phyloP scores from a whole-genome alignment of 2,797 vertebrate genomes.

The Peromyscus attwateri region DNA sequence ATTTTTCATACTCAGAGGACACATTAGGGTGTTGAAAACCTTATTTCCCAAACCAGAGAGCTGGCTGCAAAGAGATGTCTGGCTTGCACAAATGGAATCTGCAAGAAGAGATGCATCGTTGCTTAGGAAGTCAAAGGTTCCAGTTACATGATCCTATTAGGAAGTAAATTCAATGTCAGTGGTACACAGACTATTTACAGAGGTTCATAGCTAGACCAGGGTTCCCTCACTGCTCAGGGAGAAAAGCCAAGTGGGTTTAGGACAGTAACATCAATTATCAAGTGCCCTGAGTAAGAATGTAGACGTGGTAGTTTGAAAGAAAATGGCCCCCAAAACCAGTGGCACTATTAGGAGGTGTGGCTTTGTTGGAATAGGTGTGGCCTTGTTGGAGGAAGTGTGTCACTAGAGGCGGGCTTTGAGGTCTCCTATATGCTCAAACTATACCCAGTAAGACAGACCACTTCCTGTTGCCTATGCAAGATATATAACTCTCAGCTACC shows the following conservation, averaged over 20 bases:
- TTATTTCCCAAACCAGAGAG: slow-evolving; percentile 48
- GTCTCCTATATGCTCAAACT: no score
- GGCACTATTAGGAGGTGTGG: no score
- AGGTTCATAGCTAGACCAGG: background rate
- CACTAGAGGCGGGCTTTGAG: no score
- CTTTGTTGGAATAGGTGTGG: no score
- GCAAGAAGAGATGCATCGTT: background rate
- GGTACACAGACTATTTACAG: background rate
- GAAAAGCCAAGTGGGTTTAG: background rate
- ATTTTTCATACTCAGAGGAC: background rate
- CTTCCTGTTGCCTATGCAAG: no score
- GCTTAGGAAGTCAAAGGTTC: slow-evolving; percentile 47
- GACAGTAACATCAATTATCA: background rate
- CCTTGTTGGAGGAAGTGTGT: no score
- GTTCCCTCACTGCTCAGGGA: background rate
- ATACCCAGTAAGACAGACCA: no score
- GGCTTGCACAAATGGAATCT: slow-evolving; percentile 5
- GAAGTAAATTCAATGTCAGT: slow-evolving; percentile 36
- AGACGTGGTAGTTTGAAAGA: no score
- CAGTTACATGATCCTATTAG: background rate
- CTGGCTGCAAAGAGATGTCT: background rate
- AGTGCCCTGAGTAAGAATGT: background rate
- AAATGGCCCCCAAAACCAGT: no score
- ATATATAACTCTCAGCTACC: no score
- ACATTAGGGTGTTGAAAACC: background rate